Base-by-base conservation (phyloP, 1,140 invertebrate genomes). In the Apolygus lucorum region DNA sequence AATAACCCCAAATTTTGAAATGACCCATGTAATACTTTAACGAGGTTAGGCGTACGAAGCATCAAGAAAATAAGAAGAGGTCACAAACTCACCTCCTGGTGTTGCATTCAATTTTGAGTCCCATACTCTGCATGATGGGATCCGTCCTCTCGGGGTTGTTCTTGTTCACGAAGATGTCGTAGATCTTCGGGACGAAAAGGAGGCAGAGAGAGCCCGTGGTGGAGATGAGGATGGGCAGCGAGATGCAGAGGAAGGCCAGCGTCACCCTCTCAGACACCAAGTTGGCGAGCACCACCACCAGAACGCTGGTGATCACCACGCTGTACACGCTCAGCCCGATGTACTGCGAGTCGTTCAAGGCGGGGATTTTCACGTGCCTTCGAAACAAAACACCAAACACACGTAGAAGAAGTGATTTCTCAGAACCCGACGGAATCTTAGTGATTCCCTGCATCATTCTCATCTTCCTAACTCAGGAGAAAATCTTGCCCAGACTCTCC, bases 341-440 rank as follows among this genome's bases (percentile, higher is more conserved):
- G 79, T 97, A 96, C 78, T 98, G 95, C 17, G 93, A 96, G 79
- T 99, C 96, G 78, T 99, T 98, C 11, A 99, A 80, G 0, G 94
- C 95, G n/a, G 94, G 91, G 74, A 98, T 95, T 78, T 92, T 96
- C 0, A 99, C 95, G 75, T 96, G 90, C 64, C 95, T 85, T 73
- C 4, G 76, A 76, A 22, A 72, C 27, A 69, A 67, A 69, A n/a
- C n/a, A n/a, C n/a, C n/a, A n/a, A n/a, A n/a, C n/a, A n/a, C n/a
- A n/a, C n/a, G n/a, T n/a, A n/a, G n/a, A n/a, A n/a, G n/a, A n/a
- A n/a, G n/a, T n/a, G n/a, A n/a, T n/a, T n/a, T n/a, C n/a, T n/a
- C n/a, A n/a, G n/a, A n/a, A n/a, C n/a, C n/a, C n/a, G n/a, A n/a
- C n/a, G n/a, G n/a, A n/a, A n/a, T n/a, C n/a, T n/a, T n/a, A n/a